A percentile compares a stretch with the other conserved stretches of the same genome.
Evolutionary conservation across 2,797 vertebrate species (phyloP).

Genomic region (Aselliscus stoliczkanus): DNA sequence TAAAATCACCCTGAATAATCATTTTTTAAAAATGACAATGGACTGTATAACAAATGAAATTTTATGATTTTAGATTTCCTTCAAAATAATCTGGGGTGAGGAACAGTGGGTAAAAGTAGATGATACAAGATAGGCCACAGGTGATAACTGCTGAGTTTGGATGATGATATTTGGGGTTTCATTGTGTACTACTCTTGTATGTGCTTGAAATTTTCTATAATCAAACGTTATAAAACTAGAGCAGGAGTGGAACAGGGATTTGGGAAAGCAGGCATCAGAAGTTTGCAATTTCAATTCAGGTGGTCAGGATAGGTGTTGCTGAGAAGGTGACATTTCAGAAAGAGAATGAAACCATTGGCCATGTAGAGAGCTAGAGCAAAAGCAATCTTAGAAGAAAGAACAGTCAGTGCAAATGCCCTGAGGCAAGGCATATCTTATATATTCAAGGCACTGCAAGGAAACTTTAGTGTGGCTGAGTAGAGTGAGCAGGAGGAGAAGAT

Average conservation of each 20-base stretch:
- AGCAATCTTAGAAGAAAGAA: neutral
- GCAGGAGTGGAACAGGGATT: neutral
- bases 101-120: neutral
- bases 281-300: constrained; percentile 1
- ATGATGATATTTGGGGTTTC: neutral
- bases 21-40: neutral
- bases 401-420: neutral
- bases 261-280: neutral
- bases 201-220: neutral
- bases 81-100: neutral
- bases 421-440: neutral
- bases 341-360: neutral
- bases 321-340: neutral
- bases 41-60: neutral
- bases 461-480: neutral
- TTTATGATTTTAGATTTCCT: neutral
- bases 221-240: neutral
- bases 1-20: neutral
- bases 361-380: neutral
- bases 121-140: neutral
- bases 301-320: neutral
- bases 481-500: neutral
- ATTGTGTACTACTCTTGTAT: neutral
- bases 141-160: neutral
- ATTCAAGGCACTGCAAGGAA: neutral